Conservation (phyloP, 2,797 vertebrate genomes). For the Labroides dimidiatus region DNA sequence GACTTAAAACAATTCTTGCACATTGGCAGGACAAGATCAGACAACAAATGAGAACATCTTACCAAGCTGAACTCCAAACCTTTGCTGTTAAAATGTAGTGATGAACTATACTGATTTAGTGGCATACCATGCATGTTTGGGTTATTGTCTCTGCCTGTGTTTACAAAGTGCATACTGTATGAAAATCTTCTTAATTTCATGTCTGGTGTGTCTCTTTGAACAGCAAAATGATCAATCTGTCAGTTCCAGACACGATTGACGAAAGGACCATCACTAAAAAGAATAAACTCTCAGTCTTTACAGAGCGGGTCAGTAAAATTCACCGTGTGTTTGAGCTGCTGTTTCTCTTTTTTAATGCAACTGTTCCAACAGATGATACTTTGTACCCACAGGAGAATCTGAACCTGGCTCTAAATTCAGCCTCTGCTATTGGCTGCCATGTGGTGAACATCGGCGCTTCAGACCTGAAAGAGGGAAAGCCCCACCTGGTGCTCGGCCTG, state of each 20-base stretch:
- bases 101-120: not conserved
- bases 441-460: constrained; percentile 98
- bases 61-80: not conserved
- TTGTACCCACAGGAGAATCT: constrained; percentile 90
- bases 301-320: constrained; percentile 87
- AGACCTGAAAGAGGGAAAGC: constrained; percentile 95
- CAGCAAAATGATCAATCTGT: constrained; percentile 99
- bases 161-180: not conserved
- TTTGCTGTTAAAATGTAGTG: not conserved
- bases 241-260: constrained; percentile 97
- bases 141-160: not conserved
- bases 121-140: not conserved
- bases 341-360: not conserved
- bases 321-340: not conserved
- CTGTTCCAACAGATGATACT: not conserved
- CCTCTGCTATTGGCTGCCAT: constrained; percentile 97
- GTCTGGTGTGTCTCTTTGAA: constrained; percentile 9
- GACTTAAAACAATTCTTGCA: too few species aligned
- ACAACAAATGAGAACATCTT: too few species aligned
- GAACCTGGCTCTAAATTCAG: constrained; percentile 96
- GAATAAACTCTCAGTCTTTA: constrained; percentile 93
- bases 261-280: constrained; percentile 98
- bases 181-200: not conserved
- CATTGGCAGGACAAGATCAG: too few species aligned
- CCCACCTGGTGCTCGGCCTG: constrained; percentile 95